A percentile compares a stretch with the other conserved stretches of the same genome.
Conservation (phyloP, 2,113 vertebrate genomes). For the Herpetotheres cachinnans region DNA sequence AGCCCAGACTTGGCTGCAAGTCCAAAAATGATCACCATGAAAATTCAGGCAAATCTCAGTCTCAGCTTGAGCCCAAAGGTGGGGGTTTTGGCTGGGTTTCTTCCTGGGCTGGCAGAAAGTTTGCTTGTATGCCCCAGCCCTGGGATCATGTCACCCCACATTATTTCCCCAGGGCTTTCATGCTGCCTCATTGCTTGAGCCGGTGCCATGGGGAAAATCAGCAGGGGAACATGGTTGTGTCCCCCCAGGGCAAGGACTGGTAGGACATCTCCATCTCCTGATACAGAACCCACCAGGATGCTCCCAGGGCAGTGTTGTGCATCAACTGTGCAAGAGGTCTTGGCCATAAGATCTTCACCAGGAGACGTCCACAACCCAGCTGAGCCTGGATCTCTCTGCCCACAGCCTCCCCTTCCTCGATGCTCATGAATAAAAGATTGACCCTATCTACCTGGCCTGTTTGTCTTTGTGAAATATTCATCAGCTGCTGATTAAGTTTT, state of each 20-base stretch:
- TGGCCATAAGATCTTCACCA: not conserved
- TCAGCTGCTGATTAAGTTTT: constrained; percentile 63
- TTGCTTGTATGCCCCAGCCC: not conserved
- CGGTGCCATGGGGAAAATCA: not conserved
- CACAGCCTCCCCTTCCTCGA: not conserved
- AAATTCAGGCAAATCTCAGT: not conserved
- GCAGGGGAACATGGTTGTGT: not conserved
- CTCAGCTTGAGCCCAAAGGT: not conserved
- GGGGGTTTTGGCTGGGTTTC: not conserved
- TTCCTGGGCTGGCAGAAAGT: not conserved
- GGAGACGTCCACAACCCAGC: not conserved
- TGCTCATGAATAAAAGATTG: constrained; percentile 54
- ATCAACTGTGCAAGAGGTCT: not conserved
- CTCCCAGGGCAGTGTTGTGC: not conserved
- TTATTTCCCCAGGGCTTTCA: not conserved
- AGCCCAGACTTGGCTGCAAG: not conserved
- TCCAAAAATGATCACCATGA: not conserved
- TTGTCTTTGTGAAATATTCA: constrained; percentile 66
- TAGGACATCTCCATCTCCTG: not conserved
- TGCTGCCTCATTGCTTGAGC: not conserved
- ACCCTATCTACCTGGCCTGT: constrained; percentile 55
- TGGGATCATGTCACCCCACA: accelerated
- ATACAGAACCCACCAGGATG: not conserved
- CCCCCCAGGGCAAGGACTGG: not conserved
- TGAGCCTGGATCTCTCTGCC: not conserved